Evolutionary conservation across 2,888 invertebrate genomes (phyloP), one percentile per base, ranked within the genome.

Genomic region (Erpobdella octoculata): DNA sequence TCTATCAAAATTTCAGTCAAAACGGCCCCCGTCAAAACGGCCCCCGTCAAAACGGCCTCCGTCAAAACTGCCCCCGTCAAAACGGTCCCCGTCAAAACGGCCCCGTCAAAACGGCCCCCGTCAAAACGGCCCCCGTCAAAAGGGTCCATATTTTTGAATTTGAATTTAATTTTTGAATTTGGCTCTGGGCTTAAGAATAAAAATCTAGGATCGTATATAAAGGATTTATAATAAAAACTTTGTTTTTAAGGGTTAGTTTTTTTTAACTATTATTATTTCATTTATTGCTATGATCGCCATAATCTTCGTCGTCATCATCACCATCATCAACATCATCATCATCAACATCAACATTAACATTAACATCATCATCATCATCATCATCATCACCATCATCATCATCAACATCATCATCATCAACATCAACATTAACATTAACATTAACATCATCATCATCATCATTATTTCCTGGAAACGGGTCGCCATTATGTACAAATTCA

Each of bases 331-430:
- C 33, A 33, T 62, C 62, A 33, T 62, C 35, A 62, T 5, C 35
- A 62, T 62, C 62, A 62, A 9, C 62, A 62, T 62, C 35, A 62
- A 9, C 62, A 62, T 62, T 18, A 62, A 53, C 53, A 31, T 69
- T 31, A 31, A 8, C 69, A 61, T 61, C 69, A 69, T 69, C 69
- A 61, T 69, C 69, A 69, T 69, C 69, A 69, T 69, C 69, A 61
- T 28, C 53, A 53, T 69, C 69, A 61, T 53, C 53, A 12, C 28
- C 69, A 61, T 69, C 69, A 61, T 53, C 69, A 28, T 69, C 69
- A 62, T 66, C 41, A 1, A 37, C 41, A 46, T 66, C 66, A 46
- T 66, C 53, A 61, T 61, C 28, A 61, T 61, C 69, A 61, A 53
- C 53, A 35, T 37, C 28, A 28, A 36, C 62, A 28, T n/a, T 28